A percentile compares a stretch with the other conserved stretches of the same genome.
phyloP scores from a whole-genome alignment of 2,113 vertebrate species.

The Accipiter cooperii region DNA sequence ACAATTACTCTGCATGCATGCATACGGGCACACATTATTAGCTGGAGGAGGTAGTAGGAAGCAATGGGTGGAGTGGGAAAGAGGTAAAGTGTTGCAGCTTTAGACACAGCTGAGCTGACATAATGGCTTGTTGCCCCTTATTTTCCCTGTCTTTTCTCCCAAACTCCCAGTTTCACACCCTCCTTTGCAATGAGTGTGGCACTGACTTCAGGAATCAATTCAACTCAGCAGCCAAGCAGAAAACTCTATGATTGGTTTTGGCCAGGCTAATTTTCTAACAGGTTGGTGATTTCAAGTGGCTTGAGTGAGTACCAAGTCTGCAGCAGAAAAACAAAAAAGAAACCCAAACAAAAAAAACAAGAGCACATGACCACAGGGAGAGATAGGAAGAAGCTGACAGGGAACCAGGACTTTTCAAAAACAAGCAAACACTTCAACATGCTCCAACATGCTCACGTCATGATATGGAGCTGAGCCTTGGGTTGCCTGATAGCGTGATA shows the following conservation, averaged over 20 bases:
- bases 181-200: background rate
- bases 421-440: background rate
- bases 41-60: background rate
- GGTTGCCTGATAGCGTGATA: background rate
- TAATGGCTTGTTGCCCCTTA: background rate
- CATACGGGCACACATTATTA: background rate
- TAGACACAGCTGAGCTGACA: background rate
- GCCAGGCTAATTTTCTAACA: background rate
- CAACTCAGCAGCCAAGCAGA: background rate
- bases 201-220: background rate
- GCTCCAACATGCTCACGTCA: accelerated
- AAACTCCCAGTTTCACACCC: background rate
- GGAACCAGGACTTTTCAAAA: background rate
- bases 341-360: background rate
- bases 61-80: background rate
- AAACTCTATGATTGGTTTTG: background rate
- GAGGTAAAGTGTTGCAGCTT: background rate
- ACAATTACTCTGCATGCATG: background rate
- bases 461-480: background rate
- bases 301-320: background rate
- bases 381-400: background rate
- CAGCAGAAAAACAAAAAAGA: background rate
- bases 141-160: background rate
- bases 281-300: background rate
- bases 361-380: accelerated